Percentiles rank a stretch among this genome's conserved stretches.
Conservation (phyloP, 1,140 invertebrate species). For the Hylaeus volcanicus region DNA sequence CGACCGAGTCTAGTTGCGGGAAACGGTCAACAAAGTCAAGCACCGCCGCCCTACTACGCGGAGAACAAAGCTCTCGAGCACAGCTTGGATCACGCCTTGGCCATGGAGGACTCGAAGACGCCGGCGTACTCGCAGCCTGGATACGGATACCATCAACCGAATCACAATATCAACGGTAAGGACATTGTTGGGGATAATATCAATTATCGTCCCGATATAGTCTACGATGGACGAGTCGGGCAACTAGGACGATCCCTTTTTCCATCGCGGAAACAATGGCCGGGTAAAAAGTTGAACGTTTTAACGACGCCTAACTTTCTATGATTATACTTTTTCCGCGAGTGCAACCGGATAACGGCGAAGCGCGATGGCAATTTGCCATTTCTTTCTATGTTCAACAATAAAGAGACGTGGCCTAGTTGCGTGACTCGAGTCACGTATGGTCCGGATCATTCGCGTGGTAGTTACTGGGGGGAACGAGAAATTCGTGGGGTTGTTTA, state of each 20-base stretch:
- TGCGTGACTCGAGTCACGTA: not conserved
- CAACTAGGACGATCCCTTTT: not conserved
- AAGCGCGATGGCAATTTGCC: slow-evolving; percentile 22
- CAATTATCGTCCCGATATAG: no score
- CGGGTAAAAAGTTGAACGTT: slow-evolving; percentile 22
- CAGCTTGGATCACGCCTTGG: slow-evolving; percentile 89
- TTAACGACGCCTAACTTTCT: slow-evolving; percentile 30
- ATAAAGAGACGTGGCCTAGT: not conserved
- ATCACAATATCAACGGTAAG: slow-evolving; percentile 86
- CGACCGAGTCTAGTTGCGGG: slow-evolving; percentile 88
- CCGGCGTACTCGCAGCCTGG: slow-evolving; percentile 91
- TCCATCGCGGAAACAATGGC: not conserved
- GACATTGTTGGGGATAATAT: slow-evolving; percentile 54
- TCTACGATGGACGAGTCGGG: not conserved
- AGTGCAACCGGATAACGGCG: slow-evolving; percentile 5
- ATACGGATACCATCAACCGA: slow-evolving; percentile 88
- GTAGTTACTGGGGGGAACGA: not conserved
- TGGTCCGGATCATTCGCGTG: not conserved
- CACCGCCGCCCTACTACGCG: slow-evolving; percentile 91
- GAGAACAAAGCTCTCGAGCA: slow-evolving; percentile 95
- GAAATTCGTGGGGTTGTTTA: not conserved
- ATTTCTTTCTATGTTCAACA: slow-evolving; percentile 1
- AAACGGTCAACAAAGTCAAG: slow-evolving; percentile 86
- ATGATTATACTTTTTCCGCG: slow-evolving; percentile 6
- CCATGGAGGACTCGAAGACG: slow-evolving; percentile 90